Percentiles rank a stretch among this genome's conserved stretches.
Evolutionary conservation across 2,113 vertebrate species (phyloP).

Genomic region (Alosa alosa): DNA sequence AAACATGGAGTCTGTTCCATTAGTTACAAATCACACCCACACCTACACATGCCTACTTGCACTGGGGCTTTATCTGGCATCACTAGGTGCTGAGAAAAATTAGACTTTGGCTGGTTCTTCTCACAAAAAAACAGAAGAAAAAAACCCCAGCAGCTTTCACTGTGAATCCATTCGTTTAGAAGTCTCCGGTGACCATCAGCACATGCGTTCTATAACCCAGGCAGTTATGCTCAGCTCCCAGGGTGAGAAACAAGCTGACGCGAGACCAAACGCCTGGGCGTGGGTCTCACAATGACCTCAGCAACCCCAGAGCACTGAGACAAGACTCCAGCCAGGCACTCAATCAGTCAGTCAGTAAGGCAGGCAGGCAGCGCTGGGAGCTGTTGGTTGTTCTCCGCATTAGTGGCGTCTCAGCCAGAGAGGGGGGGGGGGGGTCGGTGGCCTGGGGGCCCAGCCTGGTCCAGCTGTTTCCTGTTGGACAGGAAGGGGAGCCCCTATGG

Average conservation of each 20-base stretch:
- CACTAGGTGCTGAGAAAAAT: too few species aligned
- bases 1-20: too few species aligned
- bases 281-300: neutral
- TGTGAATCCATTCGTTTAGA: neutral
- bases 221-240: neutral
- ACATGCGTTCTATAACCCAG: too few species aligned
- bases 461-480: slow-evolving; percentile 3
- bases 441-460: neutral
- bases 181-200: neutral
- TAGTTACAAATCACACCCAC: too few species aligned
- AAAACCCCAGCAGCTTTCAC: too few species aligned
- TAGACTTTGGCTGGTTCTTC: too few species aligned
- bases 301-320: neutral
- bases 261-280: neutral
- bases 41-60: too few species aligned
- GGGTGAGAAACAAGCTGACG: neutral
- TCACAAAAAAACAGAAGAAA: too few species aligned
- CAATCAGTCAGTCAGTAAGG: too few species aligned
- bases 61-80: too few species aligned
- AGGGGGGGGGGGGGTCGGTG: neutral
- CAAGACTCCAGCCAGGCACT: neutral
- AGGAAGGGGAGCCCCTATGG: neutral
- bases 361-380: too few species aligned
- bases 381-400: neutral
- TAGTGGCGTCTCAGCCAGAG: neutral